A percentile compares a stretch with the other conserved stretches of the same genome.
These are phyloP conservation scores for Catostomus latipinnis DNA, from an alignment of 2,797 vertebrate genomes.

Conservation along the genomic window DNA sequence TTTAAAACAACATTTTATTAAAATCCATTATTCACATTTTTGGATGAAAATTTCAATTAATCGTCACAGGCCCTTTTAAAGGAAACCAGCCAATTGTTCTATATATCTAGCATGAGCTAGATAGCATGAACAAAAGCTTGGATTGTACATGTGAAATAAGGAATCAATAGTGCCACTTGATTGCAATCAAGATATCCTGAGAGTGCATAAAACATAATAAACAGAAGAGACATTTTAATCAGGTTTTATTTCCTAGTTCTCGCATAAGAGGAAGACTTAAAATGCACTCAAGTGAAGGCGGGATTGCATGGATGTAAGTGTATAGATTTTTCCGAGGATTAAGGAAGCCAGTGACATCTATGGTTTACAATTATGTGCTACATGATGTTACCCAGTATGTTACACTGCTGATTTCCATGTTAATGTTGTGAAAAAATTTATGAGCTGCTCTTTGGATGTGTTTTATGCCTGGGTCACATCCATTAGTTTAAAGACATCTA, in stretches of 20 bases:
- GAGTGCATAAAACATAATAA: conserved; percentile 47
- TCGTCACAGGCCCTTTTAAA: not conserved
- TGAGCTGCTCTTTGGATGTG: conserved; percentile 7
- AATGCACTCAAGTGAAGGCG: conserved; percentile 26
- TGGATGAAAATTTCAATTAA: not conserved
- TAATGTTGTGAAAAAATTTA: conserved; percentile 43
- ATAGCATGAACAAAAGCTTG: conserved; percentile 3
- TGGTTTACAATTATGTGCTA: conserved; percentile 36
- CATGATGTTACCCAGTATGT: conserved; percentile 37
- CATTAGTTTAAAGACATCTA: conserved; percentile 29
- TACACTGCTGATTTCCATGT: conserved; percentile 49
- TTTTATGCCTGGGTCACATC: conserved; percentile 35
- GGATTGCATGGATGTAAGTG: conserved; percentile 23
- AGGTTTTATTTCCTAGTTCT: conserved; percentile 29
- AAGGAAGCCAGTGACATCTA: conserved; percentile 10
- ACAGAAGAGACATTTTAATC: conserved; percentile 46
- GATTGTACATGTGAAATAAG: conserved; percentile 33
- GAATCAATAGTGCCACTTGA: conserved; percentile 48
- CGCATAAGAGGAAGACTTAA: conserved; percentile 18
- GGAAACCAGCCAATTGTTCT: not conserved
- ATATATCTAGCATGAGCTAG: conserved; percentile 28
- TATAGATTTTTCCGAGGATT: conserved; percentile 24
- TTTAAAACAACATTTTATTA: too few species aligned
- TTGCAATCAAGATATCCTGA: conserved; percentile 43
- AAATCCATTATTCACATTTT: too few species aligned